Evolutionary conservation across 2,797 vertebrate species (phyloP), one percentile per base, ranked within the genome.

Genomic region (Hylomyscus alleni): DNA sequence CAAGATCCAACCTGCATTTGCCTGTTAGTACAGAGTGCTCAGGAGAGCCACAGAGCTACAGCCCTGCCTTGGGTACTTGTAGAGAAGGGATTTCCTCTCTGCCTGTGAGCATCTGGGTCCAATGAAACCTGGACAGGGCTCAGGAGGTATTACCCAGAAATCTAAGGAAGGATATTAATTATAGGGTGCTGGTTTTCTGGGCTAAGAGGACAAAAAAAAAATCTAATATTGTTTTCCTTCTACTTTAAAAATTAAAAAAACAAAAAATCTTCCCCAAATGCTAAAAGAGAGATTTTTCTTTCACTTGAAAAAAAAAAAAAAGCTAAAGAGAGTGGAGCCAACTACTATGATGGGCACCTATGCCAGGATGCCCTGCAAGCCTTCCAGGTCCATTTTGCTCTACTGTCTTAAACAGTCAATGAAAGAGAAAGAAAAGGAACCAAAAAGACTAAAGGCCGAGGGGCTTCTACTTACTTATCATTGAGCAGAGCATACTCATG

Each of bases 281-380:
- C 15, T 44, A 5, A 44, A 44, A 84, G 9, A 29, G 44, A 34
- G 58, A n/a, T 75, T 82, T 77, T 86, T 34, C 40, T 87, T 89
- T 89, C 6, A 67, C 47, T 80, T 62, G 22, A 29, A 69, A 3
- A n/a, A 56, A 56, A 26, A 62, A 19, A n/a, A n/a, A 44, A 44
- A 44, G 3, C n/a, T 19, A 76, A 13, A 52, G 52, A 37, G 37
- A 78, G 20, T 4, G 50, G 67, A 10, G 75, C 37, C 17, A 1
- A 31, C 47, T 67, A 19, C 29, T 67, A 0, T 29, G 40, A 52
- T 69, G 26, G 22, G 65, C 4, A 22, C 11, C 29, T 34, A 10
- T 0, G 37, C 86, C 9, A 19, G 26, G 2, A 0, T 1, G n/a
- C 50, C 69, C 83, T 47, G 62, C 4, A n/a, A 0, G 31, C 17